Percentiles rank a stretch among this genome's conserved stretches.
phyloP scores from a whole-genome alignment of 2,888 invertebrate genomes.

The Nemotelus pantherinus region DNA sequence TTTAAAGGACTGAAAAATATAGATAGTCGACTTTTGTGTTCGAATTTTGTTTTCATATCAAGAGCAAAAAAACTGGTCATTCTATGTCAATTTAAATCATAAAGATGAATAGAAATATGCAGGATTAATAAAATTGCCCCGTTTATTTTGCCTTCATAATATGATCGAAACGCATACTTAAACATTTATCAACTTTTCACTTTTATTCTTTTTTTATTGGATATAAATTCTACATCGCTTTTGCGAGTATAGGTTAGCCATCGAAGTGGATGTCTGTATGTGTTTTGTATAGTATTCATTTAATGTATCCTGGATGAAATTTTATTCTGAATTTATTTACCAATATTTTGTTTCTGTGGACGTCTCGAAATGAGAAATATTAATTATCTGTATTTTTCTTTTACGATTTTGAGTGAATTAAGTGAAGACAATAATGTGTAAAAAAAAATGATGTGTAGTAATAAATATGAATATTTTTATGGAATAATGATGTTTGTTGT shows the following conservation, averaged over 20 bases:
- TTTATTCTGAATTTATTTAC: neutral
- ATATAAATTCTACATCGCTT: neutral
- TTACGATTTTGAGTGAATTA: neutral
- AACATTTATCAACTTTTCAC: neutral
- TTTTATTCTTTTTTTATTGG: neutral
- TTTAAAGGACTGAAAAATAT: slow-evolving; percentile 26
- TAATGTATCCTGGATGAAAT: neutral
- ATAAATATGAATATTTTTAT: slow-evolving; percentile 16
- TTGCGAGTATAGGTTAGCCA: neutral
- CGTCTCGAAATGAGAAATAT: slow-evolving; percentile 3
- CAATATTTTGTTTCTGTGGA: neutral
- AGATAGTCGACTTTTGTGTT: neutral
- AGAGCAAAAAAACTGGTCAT: too few relatives aligned
- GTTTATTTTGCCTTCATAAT: neutral
- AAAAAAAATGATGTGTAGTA: slow-evolving; percentile 4
- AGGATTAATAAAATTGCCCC: neutral
- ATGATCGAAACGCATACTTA: neutral
- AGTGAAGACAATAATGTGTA: slow-evolving; percentile 20
- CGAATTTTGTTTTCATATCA: too few relatives aligned
- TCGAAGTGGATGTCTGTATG: neutral
- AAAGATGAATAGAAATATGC: neutral
- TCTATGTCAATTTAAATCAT: too few relatives aligned
- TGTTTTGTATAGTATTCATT: neutral
- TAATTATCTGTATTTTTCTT: neutral
- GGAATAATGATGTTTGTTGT: too few relatives aligned